phyloP scores from a whole-genome alignment of 2,113 vertebrate species.

The Amazona guildingii region DNA sequence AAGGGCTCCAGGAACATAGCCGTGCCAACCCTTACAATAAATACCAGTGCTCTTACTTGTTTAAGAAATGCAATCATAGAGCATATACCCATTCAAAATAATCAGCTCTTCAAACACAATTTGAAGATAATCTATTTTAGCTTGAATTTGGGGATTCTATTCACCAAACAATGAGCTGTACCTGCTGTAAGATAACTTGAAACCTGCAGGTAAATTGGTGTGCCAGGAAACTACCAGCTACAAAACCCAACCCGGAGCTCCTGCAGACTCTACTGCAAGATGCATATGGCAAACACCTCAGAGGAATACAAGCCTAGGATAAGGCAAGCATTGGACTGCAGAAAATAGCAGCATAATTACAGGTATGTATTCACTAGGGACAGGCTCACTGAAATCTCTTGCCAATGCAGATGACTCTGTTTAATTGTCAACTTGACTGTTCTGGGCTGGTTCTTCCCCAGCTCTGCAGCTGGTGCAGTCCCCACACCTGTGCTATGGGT shows the following conservation, averaged over 20 bases:
- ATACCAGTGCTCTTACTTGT: neutral
- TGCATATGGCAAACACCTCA: fast-evolving
- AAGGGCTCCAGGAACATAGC: neutral
- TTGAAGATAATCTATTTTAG: neutral
- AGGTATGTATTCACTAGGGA: neutral
- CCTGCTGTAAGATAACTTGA: neutral
- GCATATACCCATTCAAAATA: neutral
- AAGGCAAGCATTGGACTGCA: neutral
- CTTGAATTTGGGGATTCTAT: too few relatives aligned
- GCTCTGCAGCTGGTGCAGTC: neutral
- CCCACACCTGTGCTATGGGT: too few relatives aligned
- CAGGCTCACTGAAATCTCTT: neutral
- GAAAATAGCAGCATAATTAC: neutral
- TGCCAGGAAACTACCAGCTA: neutral
- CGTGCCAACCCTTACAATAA: neutral
- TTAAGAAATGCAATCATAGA: neutral
- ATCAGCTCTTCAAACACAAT: neutral
- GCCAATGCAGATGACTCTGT: neutral
- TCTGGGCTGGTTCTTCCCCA: neutral
- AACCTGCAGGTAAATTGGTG: neutral
- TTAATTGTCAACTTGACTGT: neutral
- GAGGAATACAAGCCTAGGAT: neutral
- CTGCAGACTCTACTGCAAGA: neutral
- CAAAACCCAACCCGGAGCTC: neutral
- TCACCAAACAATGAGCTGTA: neutral